Conservation (phyloP, 2,113 vertebrate species). For the Hippocampus barbouri region DNA sequence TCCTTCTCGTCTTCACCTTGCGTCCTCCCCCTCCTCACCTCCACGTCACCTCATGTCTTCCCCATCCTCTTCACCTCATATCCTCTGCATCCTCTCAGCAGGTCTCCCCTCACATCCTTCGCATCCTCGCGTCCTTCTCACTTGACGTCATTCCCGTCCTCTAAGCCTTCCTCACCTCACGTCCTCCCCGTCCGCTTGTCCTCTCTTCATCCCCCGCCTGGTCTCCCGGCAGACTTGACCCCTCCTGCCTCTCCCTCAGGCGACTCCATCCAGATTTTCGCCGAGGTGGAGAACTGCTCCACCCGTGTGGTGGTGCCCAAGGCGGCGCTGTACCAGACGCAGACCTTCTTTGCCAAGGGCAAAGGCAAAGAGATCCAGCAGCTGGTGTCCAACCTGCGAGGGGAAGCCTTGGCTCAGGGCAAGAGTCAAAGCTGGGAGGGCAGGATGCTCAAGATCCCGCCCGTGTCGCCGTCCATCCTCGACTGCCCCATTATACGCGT, state of each 20-base stretch:
- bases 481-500: constrained; percentile 97
- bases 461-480: constrained; percentile 93
- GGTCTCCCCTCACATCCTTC: too few relatives aligned
- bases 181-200: background rate
- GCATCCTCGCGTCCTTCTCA: background rate
- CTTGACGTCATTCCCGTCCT: background rate
- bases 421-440: constrained; percentile 98
- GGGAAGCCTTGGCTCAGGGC: constrained; percentile 88
- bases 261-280: constrained; percentile 97
- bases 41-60: background rate
- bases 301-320: constrained; percentile 96
- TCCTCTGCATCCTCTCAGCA: constrained; percentile 44
- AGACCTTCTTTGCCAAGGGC: constrained; percentile 97
- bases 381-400: constrained; percentile 88
- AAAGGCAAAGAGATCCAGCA: constrained; percentile 98
- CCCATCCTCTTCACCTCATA: background rate
- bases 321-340: constrained; percentile 96
- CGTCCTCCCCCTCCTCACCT: background rate
- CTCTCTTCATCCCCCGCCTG: constrained; percentile 45
- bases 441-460: constrained; percentile 91
- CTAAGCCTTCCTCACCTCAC: background rate
- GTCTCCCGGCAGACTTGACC: constrained; percentile 42
- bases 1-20: background rate
- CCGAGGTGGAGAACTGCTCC: constrained; percentile 97
- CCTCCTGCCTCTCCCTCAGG: constrained; percentile 69